A percentile compares a stretch with the other conserved stretches of the same genome.
Conservation (phyloP, 1,140 invertebrate genomes). For the Microplitis mediator region DNA sequence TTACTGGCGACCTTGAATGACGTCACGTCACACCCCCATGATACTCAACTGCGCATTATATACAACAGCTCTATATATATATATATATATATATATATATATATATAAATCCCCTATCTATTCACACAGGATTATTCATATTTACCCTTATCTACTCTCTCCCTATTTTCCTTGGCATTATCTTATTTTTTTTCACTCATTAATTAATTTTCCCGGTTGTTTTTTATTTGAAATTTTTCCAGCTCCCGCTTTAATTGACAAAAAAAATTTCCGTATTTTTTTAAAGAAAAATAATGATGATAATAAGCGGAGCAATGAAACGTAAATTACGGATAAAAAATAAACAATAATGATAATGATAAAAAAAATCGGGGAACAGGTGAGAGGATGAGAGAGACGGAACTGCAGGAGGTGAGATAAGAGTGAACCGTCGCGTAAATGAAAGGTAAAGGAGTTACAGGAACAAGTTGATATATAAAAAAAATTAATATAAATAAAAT, state of each 20-base stretch:
- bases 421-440: constrained; percentile 14
- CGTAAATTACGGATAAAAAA: not conserved
- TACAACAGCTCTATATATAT: constrained; percentile 1
- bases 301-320: not conserved
- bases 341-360: not conserved
- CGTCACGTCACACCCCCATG: constrained; percentile 38
- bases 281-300: not conserved
- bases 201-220: too few relatives aligned
- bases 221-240: too few relatives aligned
- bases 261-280: too few relatives aligned
- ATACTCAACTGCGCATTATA: constrained; percentile 23
- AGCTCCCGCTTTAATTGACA: too few relatives aligned
- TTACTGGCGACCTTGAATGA: constrained; percentile 57
- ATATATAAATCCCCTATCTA: too few relatives aligned
- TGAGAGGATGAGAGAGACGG: constrained; percentile 52
- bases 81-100: not conserved
- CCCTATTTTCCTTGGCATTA: not conserved
- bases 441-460: constrained; percentile 7
- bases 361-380: constrained; percentile 39
- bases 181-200: not conserved
- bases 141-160: not conserved
- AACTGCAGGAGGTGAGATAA: constrained; percentile 27
- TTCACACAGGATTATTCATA: too few relatives aligned
- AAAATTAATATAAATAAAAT: constrained; percentile 33
- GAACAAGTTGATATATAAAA: constrained; percentile 15